These are phyloP conservation scores for Sebastiscus albofasciatus DNA, from an alignment of 2,797 vertebrate species.

Conservation along the genomic window DNA sequence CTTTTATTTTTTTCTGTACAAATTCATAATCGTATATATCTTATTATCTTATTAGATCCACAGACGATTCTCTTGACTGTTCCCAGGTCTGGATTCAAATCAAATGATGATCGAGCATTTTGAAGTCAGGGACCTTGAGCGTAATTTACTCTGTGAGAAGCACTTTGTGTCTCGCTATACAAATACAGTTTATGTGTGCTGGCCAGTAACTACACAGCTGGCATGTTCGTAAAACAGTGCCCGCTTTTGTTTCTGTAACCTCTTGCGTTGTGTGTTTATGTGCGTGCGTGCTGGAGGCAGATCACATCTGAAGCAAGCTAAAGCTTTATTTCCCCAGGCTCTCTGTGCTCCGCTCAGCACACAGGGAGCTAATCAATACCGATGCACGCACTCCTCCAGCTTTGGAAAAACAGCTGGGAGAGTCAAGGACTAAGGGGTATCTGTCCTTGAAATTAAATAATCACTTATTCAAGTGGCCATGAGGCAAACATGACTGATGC, in stretches of 20 bases:
- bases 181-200: constrained; percentile 26
- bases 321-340: constrained; percentile 60
- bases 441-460: constrained; percentile 36
- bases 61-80: background rate
- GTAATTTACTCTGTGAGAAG: background rate
- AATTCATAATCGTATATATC: background rate
- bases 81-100: constrained; percentile 2
- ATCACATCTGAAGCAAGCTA: constrained; percentile 17
- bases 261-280: background rate
- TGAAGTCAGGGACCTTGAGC: background rate
- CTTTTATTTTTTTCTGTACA: background rate
- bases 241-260: background rate
- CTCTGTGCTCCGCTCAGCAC: constrained; percentile 40
- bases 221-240: background rate
- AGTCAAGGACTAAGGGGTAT: background rate
- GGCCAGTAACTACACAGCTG: constrained; percentile 20
- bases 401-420: constrained; percentile 6
- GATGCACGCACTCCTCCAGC: constrained; percentile 37
- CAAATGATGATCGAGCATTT: background rate
- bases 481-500: background rate
- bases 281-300: background rate
- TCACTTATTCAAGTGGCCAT: background rate
- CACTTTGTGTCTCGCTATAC: background rate
- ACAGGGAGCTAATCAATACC: constrained; percentile 62
- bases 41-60: background rate